Evolutionary conservation across 2,888 invertebrate species (phyloP), one percentile per base, ranked within the genome.

Genomic region (Aleiodes testaceus): DNA sequence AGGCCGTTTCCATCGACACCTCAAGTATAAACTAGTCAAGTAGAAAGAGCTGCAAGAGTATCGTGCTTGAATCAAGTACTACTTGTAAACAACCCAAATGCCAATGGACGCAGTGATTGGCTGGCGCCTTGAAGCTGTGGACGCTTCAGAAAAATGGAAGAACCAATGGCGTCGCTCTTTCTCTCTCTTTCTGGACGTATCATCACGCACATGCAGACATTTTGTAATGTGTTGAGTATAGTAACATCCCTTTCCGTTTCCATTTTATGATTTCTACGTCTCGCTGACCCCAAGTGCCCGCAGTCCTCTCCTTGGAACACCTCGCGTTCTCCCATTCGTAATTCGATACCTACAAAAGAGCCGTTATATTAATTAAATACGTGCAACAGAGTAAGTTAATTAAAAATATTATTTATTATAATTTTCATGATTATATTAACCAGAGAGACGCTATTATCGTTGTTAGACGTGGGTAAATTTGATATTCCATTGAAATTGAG

Each of bases 381-480:
- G 84, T 85, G 84, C 78, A 79, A 80, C 77, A 69, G 82, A 81
- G 85, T 85, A 83, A 85, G 85, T 81, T 52, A 71, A 52, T 59
- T 49, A 36, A 70, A 11, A 20, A 67, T n/a, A 52, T 18, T 63
- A 3, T 12, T 45, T 47, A 12, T 16, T 22, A 30, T 36, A 30
- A 9, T 14, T 59, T 20, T 26, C 12, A 30, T 18, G 22, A 20
- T 53, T 55, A 14, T 11, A 18, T 30, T 5, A 45, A 44, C 7
- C 22, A 20, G 7, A 11, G 14, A 4, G 4, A 6, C 5, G n/a
- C 4, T 12, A 26, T 52, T 20, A 26, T 26, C n/a, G 30, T 5
- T 7, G 1, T 18, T n/a, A 52, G 52, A 36, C 5, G 42, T 50
- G 12, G 30, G n/a, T 22, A n/a, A 53, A n/a, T 4, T 26, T 53